These are phyloP conservation scores for Mionectes macconnelli DNA, from an alignment of 2,113 vertebrate genomes.

Conservation along the genomic window DNA sequence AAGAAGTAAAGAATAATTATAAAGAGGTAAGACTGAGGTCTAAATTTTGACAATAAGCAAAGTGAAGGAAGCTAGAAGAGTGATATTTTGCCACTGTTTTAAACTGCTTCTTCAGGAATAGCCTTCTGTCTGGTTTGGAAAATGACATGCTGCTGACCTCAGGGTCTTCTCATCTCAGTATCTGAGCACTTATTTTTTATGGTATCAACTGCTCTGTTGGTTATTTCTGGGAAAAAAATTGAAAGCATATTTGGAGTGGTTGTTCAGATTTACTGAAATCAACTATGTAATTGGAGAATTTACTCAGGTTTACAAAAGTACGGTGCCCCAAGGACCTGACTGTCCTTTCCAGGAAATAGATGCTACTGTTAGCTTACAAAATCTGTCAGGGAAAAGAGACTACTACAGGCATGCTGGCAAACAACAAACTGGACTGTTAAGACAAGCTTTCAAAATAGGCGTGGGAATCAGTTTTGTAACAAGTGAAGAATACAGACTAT, in stretches of 20 bases:
- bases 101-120: not conserved
- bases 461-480: not conserved
- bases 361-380: not conserved
- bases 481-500: not conserved
- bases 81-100: not conserved
- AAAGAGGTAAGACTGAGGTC: conserved; percentile 82
- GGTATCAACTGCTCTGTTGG: not conserved
- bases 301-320: not conserved
- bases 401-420: not conserved
- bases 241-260: not conserved
- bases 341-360: not conserved
- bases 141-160: not conserved
- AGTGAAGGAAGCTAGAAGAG: not conserved
- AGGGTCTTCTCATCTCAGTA: not conserved
- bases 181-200: not conserved
- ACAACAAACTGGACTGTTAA: not conserved
- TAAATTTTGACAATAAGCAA: not conserved
- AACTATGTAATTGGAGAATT: not conserved
- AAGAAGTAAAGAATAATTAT: conserved; percentile 75
- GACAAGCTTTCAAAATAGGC: not conserved
- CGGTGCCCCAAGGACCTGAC: not conserved
- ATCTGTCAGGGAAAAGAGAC: not conserved
- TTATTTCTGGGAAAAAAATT: not conserved
- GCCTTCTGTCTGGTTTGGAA: not conserved
- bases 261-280: not conserved